Conservation (phyloP, 1,140 invertebrate species). For the Trichonephila clavata region DNA sequence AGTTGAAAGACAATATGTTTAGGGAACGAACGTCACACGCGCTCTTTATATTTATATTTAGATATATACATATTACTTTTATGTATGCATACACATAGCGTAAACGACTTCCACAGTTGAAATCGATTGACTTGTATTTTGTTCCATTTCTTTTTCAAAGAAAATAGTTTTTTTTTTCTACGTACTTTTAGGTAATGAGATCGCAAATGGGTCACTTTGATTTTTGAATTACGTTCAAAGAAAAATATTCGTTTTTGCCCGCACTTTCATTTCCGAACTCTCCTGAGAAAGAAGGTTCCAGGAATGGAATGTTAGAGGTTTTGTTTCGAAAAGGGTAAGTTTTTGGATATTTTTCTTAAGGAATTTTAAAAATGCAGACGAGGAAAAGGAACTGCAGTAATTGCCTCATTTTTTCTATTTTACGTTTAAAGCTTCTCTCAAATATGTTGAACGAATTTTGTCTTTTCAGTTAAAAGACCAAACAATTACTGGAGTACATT, state of each 20-base stretch:
- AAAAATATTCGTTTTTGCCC: constrained; percentile 54
- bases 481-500: constrained; percentile 27
- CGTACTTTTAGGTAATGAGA: constrained; percentile 59
- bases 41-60: constrained; percentile 3
- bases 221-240: constrained; percentile 54
- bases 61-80: constrained; percentile 35
- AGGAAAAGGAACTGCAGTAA: constrained; percentile 24
- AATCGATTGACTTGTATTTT: constrained; percentile 46
- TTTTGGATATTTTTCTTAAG: constrained; percentile 20
- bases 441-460: background rate
- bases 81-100: background rate
- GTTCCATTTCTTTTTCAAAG: constrained; percentile 14
- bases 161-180: background rate
- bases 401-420: constrained; percentile 22
- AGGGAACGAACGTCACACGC: background rate
- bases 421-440: background rate
- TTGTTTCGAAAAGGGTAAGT: constrained; percentile 37
- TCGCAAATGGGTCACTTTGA: constrained; percentile 66
- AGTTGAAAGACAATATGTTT: constrained; percentile 47
- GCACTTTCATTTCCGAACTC: constrained; percentile 35
- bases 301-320: constrained; percentile 55
- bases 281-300: constrained; percentile 10
- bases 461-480: constrained; percentile 40
- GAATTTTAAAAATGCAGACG: constrained; percentile 39
- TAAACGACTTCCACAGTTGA: background rate